A percentile compares a stretch with the other conserved stretches of the same genome.
Conservation (phyloP, 2,888 invertebrate species). For the Trachelus stipa region DNA sequence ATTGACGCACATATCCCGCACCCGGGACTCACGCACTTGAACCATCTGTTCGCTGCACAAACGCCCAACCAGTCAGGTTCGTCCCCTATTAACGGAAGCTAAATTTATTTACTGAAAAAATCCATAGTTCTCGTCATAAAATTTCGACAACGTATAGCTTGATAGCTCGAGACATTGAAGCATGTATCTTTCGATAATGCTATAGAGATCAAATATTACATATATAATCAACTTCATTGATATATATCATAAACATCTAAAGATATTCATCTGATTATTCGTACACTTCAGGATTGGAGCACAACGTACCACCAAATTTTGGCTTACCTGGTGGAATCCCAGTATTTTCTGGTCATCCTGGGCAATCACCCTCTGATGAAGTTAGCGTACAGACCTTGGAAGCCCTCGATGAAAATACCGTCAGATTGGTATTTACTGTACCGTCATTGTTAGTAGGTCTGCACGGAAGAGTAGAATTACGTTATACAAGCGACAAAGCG, state of each 20-base stretch:
- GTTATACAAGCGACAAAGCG: slow-evolving; percentile 82
- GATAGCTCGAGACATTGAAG: neutral
- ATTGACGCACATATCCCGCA: slow-evolving; percentile 56
- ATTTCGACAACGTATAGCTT: neutral
- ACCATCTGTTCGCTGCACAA: slow-evolving; percentile 59
- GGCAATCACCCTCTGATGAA: slow-evolving; percentile 62
- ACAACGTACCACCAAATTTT: slow-evolving; percentile 51
- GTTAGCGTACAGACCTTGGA: slow-evolving; percentile 74
- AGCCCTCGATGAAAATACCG: slow-evolving; percentile 82
- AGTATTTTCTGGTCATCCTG: slow-evolving; percentile 39
- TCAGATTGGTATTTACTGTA: slow-evolving; percentile 85
- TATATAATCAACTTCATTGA: neutral
- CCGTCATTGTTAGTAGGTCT: slow-evolving; percentile 86
- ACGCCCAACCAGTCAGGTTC: slow-evolving; percentile 64
- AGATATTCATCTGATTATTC: neutral
- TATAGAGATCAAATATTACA: neutral
- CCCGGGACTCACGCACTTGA: slow-evolving; percentile 54
- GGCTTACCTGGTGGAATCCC: slow-evolving; percentile 40
- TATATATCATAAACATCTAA: neutral
- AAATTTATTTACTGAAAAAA: neutral
- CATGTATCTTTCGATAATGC: neutral
- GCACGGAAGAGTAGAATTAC: slow-evolving; percentile 86
- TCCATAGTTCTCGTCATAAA: neutral
- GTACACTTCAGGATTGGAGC: slow-evolving; percentile 47
- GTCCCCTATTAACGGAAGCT: slow-evolving; percentile 39